phyloP scores from a whole-genome alignment of 2,113 vertebrate genomes.

The Acinonyx jubatus region DNA sequence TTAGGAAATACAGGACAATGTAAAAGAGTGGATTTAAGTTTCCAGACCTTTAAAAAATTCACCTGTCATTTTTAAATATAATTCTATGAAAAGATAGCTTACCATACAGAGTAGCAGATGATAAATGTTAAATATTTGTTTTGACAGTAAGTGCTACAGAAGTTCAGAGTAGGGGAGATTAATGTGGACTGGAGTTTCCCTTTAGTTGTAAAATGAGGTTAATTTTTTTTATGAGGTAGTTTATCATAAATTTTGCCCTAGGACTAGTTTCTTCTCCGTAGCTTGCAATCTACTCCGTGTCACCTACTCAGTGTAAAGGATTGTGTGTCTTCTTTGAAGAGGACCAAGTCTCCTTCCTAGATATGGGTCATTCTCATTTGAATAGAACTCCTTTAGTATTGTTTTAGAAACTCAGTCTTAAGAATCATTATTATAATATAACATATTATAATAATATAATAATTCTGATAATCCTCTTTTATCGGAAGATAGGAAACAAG shows the following conservation, averaged over 20 bases:
- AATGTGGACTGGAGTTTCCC: not conserved
- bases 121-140: constrained; percentile 44
- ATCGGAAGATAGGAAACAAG: not conserved
- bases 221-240: constrained; percentile 39
- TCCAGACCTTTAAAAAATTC: not conserved
- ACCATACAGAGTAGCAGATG: not conserved
- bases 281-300: not conserved
- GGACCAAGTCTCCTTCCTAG: not conserved
- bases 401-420: not conserved
- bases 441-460: no score
- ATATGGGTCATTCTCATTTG: not conserved
- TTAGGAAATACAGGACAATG: not conserved
- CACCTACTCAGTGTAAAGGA: not conserved
- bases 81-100: constrained; percentile 19
- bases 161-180: constrained; percentile 1
- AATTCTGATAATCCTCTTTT: not conserved
- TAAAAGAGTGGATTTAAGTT: not conserved
- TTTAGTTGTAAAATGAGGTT: constrained; percentile 23
- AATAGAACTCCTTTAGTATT: constrained; percentile 23
- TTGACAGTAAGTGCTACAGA: constrained; percentile 26
- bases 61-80: constrained; percentile 19
- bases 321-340: not conserved
- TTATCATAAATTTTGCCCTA: constrained; percentile 9
- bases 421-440: not conserved
- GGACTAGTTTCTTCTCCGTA: not conserved